A percentile compares a stretch with the other conserved stretches of the same genome.
Conservation (phyloP, 2,797 vertebrate genomes). For the Clarias platycephalus region DNA sequence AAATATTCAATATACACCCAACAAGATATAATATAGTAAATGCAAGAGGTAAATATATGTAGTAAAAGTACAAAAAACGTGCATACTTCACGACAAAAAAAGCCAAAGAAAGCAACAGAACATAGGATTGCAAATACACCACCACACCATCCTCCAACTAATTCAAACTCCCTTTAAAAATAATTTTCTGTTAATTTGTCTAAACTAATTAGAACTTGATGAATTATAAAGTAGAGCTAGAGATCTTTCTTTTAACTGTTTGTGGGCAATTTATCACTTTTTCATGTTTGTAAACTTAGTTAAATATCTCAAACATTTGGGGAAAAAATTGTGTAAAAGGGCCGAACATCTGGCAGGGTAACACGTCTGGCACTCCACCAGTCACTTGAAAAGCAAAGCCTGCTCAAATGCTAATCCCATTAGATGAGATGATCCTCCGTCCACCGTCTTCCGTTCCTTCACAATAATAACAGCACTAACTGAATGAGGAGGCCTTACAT, state of each 20-base stretch:
- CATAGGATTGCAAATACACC: neutral
- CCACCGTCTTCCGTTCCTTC: slow-evolving; percentile 80
- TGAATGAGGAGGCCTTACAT: slow-evolving; percentile 73
- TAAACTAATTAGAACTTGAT: neutral
- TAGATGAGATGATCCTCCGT: slow-evolving; percentile 73
- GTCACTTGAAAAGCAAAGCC: slow-evolving; percentile 64
- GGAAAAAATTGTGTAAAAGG: slow-evolving; percentile 34
- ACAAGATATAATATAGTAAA: neutral
- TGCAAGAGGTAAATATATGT: neutral
- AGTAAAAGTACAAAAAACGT: neutral
- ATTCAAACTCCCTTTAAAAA: neutral
- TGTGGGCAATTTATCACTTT: neutral
- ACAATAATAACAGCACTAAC: slow-evolving; percentile 78
- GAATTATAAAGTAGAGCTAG: neutral
- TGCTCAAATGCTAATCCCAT: slow-evolving; percentile 73
- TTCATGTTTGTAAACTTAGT: neutral
- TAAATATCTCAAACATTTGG: neutral
- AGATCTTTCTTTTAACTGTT: neutral
- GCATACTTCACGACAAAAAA: neutral
- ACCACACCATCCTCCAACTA: neutral
- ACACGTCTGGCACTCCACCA: slow-evolving; percentile 64
- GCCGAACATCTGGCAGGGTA: slow-evolving; percentile 62
- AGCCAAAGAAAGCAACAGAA: neutral
- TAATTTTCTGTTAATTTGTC: neutral
- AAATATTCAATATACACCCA: neutral